These are phyloP conservation scores for Magallana ariakensis DNA, from an alignment of 1,140 invertebrate genomes.

Conservation along the genomic window DNA sequence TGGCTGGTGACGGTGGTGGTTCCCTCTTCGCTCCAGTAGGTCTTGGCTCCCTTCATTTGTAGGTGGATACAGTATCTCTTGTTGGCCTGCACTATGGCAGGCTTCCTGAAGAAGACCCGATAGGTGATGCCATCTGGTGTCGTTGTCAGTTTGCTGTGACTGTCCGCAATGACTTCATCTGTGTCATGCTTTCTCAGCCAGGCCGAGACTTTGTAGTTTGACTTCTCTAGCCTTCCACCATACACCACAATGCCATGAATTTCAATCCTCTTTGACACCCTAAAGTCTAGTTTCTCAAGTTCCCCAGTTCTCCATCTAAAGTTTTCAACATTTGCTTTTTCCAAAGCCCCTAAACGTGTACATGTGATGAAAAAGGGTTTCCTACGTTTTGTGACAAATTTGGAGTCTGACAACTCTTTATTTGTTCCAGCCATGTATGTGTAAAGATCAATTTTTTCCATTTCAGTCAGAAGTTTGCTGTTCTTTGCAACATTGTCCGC, in stretches of 20 bases:
- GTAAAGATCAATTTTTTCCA: constrained; percentile 39
- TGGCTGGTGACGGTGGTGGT: not conserved
- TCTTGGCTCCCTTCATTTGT: constrained; percentile 42
- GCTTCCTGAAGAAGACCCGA: constrained; percentile 32
- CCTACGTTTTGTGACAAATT: not conserved
- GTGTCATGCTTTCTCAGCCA: constrained; percentile 36
- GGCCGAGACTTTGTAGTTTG: constrained; percentile 14
- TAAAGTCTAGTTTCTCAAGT: constrained; percentile 29
- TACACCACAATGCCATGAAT: constrained; percentile 29
- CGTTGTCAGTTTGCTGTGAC: constrained; percentile 34
- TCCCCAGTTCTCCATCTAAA: constrained; percentile 33
- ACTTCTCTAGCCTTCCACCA: constrained; percentile 33
- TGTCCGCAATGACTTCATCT: constrained; percentile 29
- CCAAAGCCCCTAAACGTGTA: constrained; percentile 4
- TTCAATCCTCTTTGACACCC: constrained; percentile 9
- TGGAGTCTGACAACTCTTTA: not conserved
- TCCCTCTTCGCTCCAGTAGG: constrained; percentile 36
- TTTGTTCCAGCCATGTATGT: constrained; percentile 42
- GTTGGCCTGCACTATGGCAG: not conserved
- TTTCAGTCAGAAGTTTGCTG: constrained; percentile 21
- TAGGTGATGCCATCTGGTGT: not conserved
- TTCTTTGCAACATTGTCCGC: constrained; percentile 33
- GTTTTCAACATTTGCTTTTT: constrained; percentile 33
- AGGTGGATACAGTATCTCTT: constrained; percentile 34
- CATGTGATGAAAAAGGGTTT: constrained; percentile 23